Percentiles rank a stretch among this genome's conserved stretches.
Conservation (phyloP, 2,888 invertebrate species). For the Acholoe squamosa region DNA sequence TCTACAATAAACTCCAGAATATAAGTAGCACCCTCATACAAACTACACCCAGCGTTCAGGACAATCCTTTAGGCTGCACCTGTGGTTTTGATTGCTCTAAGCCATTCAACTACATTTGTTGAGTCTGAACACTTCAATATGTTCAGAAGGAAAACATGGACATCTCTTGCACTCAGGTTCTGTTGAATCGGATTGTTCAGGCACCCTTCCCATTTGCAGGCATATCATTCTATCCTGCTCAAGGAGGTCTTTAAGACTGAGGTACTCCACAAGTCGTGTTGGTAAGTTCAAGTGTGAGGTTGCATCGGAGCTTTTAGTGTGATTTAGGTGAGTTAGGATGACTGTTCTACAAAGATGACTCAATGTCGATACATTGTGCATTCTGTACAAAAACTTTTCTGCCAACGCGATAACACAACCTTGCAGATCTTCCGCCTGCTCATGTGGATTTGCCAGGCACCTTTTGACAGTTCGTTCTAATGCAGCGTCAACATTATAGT, state of each 20-base stretch:
- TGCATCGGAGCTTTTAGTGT: not conserved
- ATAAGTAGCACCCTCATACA: no score
- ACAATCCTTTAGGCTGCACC: no score
- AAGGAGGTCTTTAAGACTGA: not conserved
- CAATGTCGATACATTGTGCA: not conserved
- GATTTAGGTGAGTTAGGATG: not conserved
- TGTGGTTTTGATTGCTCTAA: no score
- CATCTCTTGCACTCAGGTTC: not conserved
- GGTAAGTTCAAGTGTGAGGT: not conserved
- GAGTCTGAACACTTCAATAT: not conserved
- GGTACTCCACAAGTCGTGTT: not conserved
- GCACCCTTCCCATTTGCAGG: conserved; percentile 5
- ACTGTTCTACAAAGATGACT: not conserved
- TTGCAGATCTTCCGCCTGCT: not conserved
- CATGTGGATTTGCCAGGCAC: not conserved
- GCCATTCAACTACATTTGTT: no score
- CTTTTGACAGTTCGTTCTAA: not conserved
- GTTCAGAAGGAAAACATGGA: not conserved
- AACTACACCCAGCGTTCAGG: no score
- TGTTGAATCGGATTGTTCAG: not conserved
- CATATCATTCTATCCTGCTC: not conserved
- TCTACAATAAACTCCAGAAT: no score
- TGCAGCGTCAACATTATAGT: not conserved
- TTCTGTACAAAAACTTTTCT: not conserved
- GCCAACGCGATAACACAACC: not conserved